phyloP scores from a whole-genome alignment of 2,888 invertebrate species.

The Stenodera caucasica region DNA sequence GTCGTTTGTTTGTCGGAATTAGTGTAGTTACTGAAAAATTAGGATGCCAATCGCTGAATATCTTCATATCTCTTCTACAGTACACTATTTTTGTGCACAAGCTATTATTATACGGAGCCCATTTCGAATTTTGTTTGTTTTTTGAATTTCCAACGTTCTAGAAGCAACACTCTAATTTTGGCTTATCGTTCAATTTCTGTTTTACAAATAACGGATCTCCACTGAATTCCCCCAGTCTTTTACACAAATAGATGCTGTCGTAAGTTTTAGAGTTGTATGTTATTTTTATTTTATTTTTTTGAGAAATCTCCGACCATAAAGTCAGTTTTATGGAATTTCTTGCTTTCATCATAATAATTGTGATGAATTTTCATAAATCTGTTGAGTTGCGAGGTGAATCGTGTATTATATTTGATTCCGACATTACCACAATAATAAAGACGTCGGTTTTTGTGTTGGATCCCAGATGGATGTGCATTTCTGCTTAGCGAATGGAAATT shows the following conservation, averaged over 20 bases:
- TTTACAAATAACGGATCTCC: neutral
- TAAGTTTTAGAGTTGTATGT: neutral
- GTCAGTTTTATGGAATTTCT: too few species aligned
- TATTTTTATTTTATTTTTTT: too few species aligned
- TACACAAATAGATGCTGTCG: neutral
- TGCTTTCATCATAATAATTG: neutral
- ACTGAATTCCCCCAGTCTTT: neutral
- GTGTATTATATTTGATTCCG: neutral
- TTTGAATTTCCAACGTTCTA: neutral
- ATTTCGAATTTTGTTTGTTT: neutral
- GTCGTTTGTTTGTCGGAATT: slow-evolving; percentile 44
- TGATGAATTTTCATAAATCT: neutral
- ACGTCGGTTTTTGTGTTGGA: neutral
- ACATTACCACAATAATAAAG: neutral
- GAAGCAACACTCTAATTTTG: neutral
- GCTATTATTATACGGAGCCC: neutral
- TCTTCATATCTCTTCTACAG: slow-evolving; percentile 27
- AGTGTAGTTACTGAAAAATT: slow-evolving; percentile 39
- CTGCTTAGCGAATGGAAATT: neutral
- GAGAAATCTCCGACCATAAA: too few species aligned
- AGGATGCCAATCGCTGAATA: slow-evolving; percentile 37
- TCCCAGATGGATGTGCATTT: neutral
- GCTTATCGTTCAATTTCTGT: neutral
- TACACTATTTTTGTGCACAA: neutral
- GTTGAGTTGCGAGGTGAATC: neutral